A percentile compares a stretch with the other conserved stretches of the same genome.
These are phyloP conservation scores for Drosophila nasuta DNA, from an alignment of 1,140 invertebrate genomes.

Conservation along the genomic window DNA sequence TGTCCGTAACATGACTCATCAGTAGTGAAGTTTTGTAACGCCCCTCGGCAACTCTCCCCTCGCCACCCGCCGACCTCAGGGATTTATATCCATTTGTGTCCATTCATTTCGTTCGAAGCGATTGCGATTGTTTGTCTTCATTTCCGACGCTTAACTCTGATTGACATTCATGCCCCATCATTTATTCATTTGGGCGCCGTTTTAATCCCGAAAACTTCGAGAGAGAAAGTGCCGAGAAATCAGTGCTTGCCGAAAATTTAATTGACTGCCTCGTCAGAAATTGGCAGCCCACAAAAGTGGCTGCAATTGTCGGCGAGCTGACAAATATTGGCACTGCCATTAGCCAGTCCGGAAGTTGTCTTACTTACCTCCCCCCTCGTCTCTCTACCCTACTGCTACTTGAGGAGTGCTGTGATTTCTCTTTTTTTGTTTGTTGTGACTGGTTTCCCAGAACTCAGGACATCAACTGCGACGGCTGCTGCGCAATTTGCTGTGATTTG, in stretches of 20 bases:
- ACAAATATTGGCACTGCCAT: slow-evolving; percentile 53
- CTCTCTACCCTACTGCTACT: not conserved
- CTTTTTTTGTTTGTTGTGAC: not conserved
- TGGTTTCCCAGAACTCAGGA: slow-evolving; percentile 27
- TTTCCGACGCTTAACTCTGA: slow-evolving; percentile 71
- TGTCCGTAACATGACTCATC: slow-evolving; percentile 69
- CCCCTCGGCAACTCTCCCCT: not conserved
- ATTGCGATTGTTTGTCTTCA: slow-evolving; percentile 52
- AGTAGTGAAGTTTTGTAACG: slow-evolving; percentile 32
- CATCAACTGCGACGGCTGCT: slow-evolving; percentile 23
- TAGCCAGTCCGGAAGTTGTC: slow-evolving; percentile 24
- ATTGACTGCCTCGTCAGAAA: slow-evolving; percentile 50
- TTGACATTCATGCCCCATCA: slow-evolving; percentile 81
- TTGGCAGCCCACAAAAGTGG: slow-evolving; percentile 53
- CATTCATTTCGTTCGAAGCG: slow-evolving; percentile 44
- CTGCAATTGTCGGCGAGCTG: slow-evolving; percentile 45
- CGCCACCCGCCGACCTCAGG: not conserved
- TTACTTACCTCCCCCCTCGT: not conserved
- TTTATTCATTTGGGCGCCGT: slow-evolving; percentile 76
- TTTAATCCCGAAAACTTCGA: slow-evolving; percentile 40
- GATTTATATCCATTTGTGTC: slow-evolving; percentile 45
- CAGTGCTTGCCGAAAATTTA: slow-evolving; percentile 41
- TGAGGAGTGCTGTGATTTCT: slow-evolving; percentile 29
- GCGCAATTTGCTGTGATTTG: slow-evolving; percentile 46
- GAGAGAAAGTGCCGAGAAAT: not conserved